These are phyloP conservation scores for Porites cylindrica DNA, from an alignment of 92 coral and sea anemone species.

Conservation along the genomic window DNA sequence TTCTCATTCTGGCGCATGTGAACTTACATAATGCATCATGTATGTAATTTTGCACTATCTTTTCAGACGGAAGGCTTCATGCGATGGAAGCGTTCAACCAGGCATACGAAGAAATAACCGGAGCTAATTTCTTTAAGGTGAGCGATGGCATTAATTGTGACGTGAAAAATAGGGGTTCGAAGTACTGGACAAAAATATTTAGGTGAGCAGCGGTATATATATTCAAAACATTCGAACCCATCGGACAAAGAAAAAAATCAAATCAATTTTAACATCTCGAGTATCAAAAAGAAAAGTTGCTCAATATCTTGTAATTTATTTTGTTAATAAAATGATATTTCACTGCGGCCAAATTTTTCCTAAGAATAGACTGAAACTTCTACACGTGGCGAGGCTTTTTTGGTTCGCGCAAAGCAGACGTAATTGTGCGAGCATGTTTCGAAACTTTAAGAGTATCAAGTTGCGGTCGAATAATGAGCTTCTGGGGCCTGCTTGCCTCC, in stretches of 20 bases:
- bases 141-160: not conserved
- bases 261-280: not conserved
- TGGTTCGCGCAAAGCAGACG: not conserved
- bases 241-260: not conserved
- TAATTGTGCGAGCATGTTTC: not conserved
- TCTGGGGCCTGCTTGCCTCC: not conserved
- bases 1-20: not conserved
- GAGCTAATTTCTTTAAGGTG: conserved; percentile 24
- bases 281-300: not conserved
- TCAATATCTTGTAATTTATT: not conserved
- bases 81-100: conserved; percentile 53
- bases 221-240: not conserved
- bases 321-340: too few relatives aligned
- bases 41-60: conserved; percentile 7
- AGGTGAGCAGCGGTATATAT: not conserved
- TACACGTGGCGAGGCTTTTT: not conserved
- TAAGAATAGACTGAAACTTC: not conserved
- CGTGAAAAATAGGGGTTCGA: not conserved
- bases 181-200: not conserved
- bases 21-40: not conserved
- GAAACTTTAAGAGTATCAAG: not conserved
- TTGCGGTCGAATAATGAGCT: not conserved
- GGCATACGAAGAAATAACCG: conserved; percentile 45
- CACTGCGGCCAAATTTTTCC: not conserved
- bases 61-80: not conserved